These are phyloP conservation scores for Egretta garzetta DNA, from an alignment of 2,113 vertebrate species.

Conservation along the genomic window DNA sequence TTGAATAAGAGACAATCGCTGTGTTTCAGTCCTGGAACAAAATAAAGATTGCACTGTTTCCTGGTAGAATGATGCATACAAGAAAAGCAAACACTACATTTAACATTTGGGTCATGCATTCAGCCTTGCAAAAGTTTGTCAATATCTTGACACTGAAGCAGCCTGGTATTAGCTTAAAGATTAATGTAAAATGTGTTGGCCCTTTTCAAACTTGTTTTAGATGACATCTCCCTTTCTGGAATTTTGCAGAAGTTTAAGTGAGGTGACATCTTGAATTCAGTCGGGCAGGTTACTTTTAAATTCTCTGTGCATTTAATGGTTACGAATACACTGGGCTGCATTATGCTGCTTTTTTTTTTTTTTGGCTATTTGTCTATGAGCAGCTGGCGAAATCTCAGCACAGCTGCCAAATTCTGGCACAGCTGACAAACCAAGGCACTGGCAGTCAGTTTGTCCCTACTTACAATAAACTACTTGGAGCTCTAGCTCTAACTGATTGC, in stretches of 20 bases:
- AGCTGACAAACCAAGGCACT: background rate
- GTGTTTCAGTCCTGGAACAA: background rate
- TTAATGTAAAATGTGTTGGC: background rate
- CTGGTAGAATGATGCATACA: background rate
- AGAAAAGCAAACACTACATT: background rate
- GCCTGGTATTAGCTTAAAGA: background rate
- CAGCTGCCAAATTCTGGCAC: conserved; percentile 13
- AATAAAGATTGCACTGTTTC: background rate
- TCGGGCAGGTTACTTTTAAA: background rate
- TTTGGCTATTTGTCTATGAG: background rate
- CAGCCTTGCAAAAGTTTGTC: background rate
- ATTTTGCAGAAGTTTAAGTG: background rate
- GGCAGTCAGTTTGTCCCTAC: background rate
- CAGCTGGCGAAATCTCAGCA: conserved; percentile 18
- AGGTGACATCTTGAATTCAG: background rate
- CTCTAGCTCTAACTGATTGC: background rate
- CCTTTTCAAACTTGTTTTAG: background rate
- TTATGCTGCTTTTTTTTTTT: background rate
- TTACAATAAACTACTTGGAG: conserved; percentile 1
- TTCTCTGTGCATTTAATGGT: background rate
- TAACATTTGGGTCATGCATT: background rate
- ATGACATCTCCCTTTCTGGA: background rate
- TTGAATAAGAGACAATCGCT: background rate
- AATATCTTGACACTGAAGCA: background rate
- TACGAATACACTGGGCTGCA: background rate